These are phyloP conservation scores for Sebastes minor DNA, from an alignment of 2,797 vertebrate species.

Conservation along the genomic window DNA sequence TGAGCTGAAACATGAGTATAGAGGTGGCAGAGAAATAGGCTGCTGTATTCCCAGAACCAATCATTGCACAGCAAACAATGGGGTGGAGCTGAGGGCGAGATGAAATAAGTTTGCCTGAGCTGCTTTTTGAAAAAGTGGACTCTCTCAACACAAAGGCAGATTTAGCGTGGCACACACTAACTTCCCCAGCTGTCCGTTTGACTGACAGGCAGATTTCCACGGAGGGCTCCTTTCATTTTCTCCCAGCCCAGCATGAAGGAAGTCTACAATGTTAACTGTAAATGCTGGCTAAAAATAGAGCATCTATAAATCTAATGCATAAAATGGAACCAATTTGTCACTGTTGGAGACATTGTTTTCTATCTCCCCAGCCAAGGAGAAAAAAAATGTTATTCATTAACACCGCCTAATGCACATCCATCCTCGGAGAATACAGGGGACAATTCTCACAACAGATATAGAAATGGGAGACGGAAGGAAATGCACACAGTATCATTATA, in stretches of 20 bases:
- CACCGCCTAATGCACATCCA: constrained; percentile 67
- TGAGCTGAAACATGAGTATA: constrained; percentile 52
- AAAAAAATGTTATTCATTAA: constrained; percentile 69
- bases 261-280: constrained; percentile 45
- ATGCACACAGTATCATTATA: constrained; percentile 53
- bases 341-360: constrained; percentile 65
- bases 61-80: constrained; percentile 73
- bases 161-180: constrained; percentile 43
- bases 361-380: constrained; percentile 44
- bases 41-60: constrained; percentile 73
- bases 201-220: constrained; percentile 65
- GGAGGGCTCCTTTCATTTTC: constrained; percentile 51
- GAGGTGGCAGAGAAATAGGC: constrained; percentile 47
- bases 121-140: constrained; percentile 60
- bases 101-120: constrained; percentile 66
- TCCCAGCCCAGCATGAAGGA: constrained; percentile 43
- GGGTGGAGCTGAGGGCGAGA: constrained; percentile 50
- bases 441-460: constrained; percentile 60
- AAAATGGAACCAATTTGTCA: constrained; percentile 74
- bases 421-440: constrained; percentile 61
- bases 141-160: constrained; percentile 52
- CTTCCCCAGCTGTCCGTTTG: constrained; percentile 57
- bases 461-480: constrained; percentile 51
- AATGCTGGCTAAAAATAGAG: constrained; percentile 71
- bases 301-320: constrained; percentile 65